Evolutionary conservation across 2,888 invertebrate genomes (phyloP).

Genomic region (Tetheella fluctuosa): DNA sequence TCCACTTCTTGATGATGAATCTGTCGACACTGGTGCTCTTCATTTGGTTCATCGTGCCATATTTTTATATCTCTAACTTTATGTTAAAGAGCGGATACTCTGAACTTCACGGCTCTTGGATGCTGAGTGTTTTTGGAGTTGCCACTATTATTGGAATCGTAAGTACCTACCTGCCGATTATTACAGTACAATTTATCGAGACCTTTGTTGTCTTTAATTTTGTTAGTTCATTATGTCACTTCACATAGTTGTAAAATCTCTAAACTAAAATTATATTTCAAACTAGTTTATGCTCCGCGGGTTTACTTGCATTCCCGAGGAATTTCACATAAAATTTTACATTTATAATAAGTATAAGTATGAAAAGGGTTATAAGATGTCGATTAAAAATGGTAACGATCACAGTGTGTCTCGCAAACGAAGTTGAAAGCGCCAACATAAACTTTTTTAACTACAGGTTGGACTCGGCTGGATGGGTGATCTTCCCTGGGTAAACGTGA

Average conservation of each 20-base stretch:
- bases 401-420: no score
- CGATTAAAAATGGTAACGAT: no score
- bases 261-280: no score
- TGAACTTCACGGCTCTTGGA: conserved; percentile 88
- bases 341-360: no score
- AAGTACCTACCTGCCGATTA: conserved; percentile 55
- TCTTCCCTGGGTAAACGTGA: conserved; percentile 92
- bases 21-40: conserved; percentile 95
- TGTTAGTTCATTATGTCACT: no score
- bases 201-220: no score
- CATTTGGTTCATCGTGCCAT: conserved; percentile 97
- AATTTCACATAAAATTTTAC: no score
- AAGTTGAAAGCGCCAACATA: no score
- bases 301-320: no score
- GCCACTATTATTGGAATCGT: conserved; percentile 96
- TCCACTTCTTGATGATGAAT: conserved; percentile 92
- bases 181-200: neutral
- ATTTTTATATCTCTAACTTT: conserved; percentile 95
- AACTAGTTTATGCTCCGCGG: no score
- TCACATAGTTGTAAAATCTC: no score
- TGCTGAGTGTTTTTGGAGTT: conserved; percentile 94
- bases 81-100: conserved; percentile 85
- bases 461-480: conserved; percentile 96
- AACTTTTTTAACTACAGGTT: conserved; percentile 77
- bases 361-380: no score